phyloP scores from a whole-genome alignment of 2,888 invertebrate species.

The Anoncus sp. region DNA sequence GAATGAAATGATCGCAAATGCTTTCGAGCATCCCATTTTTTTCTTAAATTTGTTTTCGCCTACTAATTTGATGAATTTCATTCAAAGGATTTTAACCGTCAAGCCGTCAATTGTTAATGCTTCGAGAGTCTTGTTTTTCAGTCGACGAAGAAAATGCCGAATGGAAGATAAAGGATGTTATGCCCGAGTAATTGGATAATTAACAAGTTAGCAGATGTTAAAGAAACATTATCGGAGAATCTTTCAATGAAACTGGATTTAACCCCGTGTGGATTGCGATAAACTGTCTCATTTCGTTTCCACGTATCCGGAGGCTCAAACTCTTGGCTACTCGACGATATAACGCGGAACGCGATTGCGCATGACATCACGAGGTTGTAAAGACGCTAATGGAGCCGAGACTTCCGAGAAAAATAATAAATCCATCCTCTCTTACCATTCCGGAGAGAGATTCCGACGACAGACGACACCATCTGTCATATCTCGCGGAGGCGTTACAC shows the following conservation, averaged over 20 bases:
- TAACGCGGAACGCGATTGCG: constrained; percentile 9
- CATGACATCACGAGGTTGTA: constrained; percentile 30
- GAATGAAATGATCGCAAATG: neutral
- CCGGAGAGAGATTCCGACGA: constrained; percentile 17
- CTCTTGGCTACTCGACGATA: constrained; percentile 10
- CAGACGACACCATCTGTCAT: constrained; percentile 52
- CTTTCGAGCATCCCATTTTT: neutral
- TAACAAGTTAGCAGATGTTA: constrained; percentile 60
- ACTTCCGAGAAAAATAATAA: constrained; percentile 58
- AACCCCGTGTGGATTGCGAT: constrained; percentile 61
- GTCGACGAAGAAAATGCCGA: neutral
- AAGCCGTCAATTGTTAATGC: neutral
- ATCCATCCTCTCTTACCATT: constrained; percentile 36
- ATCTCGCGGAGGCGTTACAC: constrained; percentile 28
- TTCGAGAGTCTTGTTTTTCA: neutral
- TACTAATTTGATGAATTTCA: neutral
- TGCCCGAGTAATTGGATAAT: constrained; percentile 1
- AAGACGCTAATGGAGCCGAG: constrained; percentile 37
- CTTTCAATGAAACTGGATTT: constrained; percentile 75
- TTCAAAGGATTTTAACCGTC: neutral
- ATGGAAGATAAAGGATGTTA: neutral
- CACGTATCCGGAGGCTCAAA: constrained; percentile 1
- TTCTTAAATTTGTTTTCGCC: neutral
- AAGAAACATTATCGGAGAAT: constrained; percentile 61
- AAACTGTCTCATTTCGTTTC: constrained; percentile 9